Evolutionary conservation across 2,113 vertebrate species (phyloP).

Genomic region (Prionailurus viverrinus): DNA sequence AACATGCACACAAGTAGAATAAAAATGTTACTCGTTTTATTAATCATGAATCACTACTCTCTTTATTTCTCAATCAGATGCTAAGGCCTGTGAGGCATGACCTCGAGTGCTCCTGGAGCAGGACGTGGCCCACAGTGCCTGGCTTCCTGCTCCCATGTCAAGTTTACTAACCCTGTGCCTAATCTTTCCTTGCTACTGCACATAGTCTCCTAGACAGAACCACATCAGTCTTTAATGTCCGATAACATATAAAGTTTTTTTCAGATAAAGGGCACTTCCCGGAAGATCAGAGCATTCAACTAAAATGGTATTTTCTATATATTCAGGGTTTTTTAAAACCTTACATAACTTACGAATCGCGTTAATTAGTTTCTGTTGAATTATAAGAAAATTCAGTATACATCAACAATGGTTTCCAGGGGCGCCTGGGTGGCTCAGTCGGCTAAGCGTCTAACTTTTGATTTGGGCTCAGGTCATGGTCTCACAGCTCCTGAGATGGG

Average conservation of each 20-base stretch:
- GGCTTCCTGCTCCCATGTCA: background rate
- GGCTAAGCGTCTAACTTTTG: too few species aligned
- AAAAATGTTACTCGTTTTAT: background rate
- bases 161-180: background rate
- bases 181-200: background rate
- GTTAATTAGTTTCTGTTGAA: background rate
- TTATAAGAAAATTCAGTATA: background rate
- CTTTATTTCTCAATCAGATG: background rate
- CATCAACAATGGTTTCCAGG: background rate
- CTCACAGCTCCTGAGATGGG: too few species aligned
- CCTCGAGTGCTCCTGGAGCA: rapidly evolving
- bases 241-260: background rate
- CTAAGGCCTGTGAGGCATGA: background rate
- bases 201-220: background rate
- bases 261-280: background rate
- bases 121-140: background rate
- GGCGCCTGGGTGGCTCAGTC: too few species aligned
- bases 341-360: background rate
- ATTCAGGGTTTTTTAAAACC: background rate
- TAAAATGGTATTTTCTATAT: background rate
- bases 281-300: background rate
- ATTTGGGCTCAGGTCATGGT: too few species aligned
- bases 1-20: background rate
- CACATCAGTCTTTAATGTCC: background rate
- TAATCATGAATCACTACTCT: background rate